Percentiles rank a stretch among this genome's conserved stretches.
Conservation (phyloP, 2,113 vertebrate genomes). For the Cyrtonyx montezumae region DNA sequence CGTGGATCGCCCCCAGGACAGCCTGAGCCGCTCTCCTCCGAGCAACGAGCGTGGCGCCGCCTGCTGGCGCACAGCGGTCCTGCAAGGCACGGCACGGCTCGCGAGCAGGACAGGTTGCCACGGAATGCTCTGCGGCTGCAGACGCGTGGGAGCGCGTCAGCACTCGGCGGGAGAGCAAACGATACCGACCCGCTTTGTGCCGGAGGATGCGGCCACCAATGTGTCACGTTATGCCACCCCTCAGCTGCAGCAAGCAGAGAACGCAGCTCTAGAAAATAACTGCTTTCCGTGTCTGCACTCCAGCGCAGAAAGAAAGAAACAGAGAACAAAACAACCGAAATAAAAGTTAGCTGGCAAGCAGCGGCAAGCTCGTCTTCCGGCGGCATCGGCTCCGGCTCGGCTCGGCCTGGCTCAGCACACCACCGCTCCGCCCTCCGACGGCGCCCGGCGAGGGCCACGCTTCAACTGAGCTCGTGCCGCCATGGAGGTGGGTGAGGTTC, state of each 20-base stretch:
- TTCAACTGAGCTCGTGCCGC: too few species aligned
- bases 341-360: too few species aligned
- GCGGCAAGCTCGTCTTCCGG: too few species aligned
- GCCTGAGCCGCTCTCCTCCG: background rate
- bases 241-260: background rate
- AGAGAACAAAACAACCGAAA: background rate
- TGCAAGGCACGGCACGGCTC: constrained; percentile 25
- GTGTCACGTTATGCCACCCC: background rate
- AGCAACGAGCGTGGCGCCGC: constrained; percentile 50
- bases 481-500: too few species aligned
- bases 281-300: background rate
- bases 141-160: background rate
- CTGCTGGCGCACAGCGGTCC: constrained; percentile 49
- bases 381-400: too few species aligned
- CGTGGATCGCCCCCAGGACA: background rate
- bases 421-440: too few species aligned
- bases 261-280: background rate
- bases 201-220: background rate
- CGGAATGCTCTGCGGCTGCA: background rate
- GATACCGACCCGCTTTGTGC: background rate
- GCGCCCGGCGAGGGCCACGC: too few species aligned
- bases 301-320: background rate
- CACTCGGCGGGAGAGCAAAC: background rate
- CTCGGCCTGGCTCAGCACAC: too few species aligned
- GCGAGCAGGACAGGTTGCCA: background rate